phyloP scores from a whole-genome alignment of 2,113 vertebrate genomes.

The Sitta europaea region DNA sequence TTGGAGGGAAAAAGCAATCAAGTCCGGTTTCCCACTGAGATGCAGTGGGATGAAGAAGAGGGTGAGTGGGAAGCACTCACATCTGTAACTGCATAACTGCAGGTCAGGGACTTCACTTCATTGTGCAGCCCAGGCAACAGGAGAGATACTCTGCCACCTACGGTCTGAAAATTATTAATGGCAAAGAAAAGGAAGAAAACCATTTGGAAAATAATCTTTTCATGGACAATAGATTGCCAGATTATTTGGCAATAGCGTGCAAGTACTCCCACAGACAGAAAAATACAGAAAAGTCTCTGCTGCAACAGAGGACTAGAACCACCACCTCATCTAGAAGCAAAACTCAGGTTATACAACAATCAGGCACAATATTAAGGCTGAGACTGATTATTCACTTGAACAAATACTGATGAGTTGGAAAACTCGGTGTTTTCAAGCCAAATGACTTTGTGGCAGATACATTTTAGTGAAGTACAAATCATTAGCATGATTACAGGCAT shows the following conservation, averaged over 20 bases:
- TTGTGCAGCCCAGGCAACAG: background rate
- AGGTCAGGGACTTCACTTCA: background rate
- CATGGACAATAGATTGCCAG: background rate
- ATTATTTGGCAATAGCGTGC: background rate
- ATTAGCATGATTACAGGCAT: background rate
- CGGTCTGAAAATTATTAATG: background rate
- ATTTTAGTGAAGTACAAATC: background rate
- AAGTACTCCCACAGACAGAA: background rate
- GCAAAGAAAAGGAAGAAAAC: background rate
- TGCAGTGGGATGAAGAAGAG: background rate
- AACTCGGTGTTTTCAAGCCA: background rate
- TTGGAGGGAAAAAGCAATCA: background rate
- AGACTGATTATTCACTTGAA: background rate
- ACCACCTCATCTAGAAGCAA: background rate
- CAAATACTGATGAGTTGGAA: background rate
- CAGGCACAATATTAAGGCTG: background rate
- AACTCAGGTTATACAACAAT: background rate
- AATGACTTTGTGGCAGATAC: background rate
- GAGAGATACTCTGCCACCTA: background rate
- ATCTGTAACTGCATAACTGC: rapidly evolving
- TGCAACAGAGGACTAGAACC: background rate
- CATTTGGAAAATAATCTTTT: background rate
- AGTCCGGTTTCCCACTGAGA: background rate
- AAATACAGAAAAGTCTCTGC: background rate
- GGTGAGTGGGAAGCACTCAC: background rate